Evolutionary conservation across 2,797 vertebrate species (phyloP).

Genomic region (Galago senegalensis): DNA sequence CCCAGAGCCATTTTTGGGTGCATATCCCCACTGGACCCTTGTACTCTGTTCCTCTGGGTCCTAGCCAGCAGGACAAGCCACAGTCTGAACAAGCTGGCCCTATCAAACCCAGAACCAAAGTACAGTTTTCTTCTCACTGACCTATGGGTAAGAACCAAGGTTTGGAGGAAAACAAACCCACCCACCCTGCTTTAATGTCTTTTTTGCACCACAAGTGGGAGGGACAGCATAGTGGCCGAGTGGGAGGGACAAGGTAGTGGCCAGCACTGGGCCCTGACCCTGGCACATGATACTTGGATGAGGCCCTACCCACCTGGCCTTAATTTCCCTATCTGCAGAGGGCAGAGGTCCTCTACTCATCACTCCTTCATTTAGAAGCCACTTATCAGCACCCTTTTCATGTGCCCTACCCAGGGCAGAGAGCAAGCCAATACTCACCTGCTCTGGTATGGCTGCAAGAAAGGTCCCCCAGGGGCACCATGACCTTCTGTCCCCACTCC

Average conservation of each 20-base stretch:
- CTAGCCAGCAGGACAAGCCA: background rate
- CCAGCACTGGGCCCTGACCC: background rate
- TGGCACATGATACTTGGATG: background rate
- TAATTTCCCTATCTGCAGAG: background rate
- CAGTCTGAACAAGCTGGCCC: background rate
- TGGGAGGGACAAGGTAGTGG: background rate
- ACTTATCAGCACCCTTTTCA: background rate
- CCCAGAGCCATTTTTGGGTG: background rate
- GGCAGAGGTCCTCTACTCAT: too few species aligned
- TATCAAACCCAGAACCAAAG: background rate
- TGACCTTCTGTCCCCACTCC: background rate
- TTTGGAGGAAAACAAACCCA: background rate
- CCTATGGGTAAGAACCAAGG: background rate
- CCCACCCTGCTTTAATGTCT: background rate
- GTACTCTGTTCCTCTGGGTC: background rate
- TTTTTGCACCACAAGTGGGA: background rate
- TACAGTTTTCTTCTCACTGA: background rate
- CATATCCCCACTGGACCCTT: fast-evolving
- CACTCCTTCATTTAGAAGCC: background rate
- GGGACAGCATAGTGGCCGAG: too few species aligned
- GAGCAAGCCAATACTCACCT: background rate
- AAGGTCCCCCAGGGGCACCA: background rate
- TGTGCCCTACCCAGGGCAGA: background rate
- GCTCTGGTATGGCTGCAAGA: background rate
- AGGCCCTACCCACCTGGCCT: background rate